These are phyloP conservation scores for Apostichopus japonicus DNA, from an alignment of 35 echinoderm and acorn worm species.

Conservation along the genomic window DNA sequence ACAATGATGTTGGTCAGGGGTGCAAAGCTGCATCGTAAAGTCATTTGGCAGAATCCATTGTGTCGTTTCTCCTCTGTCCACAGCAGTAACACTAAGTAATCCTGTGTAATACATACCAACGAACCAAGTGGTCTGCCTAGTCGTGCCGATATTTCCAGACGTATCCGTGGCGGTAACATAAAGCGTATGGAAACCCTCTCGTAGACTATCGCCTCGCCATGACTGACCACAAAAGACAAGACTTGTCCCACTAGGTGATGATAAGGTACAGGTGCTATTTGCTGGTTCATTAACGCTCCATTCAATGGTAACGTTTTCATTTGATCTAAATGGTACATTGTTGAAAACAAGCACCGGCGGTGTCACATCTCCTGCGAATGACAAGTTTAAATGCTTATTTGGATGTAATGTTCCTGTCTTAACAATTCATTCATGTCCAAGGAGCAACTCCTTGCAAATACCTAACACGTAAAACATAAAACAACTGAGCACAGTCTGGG, in stretches of 20 bases:
- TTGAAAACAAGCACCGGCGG: constrained; percentile 8
- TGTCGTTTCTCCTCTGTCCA: too few relatives aligned
- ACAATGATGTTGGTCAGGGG: too few relatives aligned
- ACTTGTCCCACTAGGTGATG: constrained; percentile 39
- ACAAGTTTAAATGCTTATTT: neutral
- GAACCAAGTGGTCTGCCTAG: constrained; percentile 28
- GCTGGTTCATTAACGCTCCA: constrained; percentile 14
- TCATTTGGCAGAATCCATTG: too few relatives aligned
- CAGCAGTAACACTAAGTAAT: too few relatives aligned
- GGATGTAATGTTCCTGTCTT: too few relatives aligned
- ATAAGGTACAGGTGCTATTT: constrained; percentile 16
- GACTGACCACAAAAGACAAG: neutral
- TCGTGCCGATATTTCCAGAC: constrained; percentile 14
- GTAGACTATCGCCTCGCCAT: neutral
- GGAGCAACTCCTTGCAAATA: too few relatives aligned
- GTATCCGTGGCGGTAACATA: constrained; percentile 39
- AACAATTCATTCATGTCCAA: too few relatives aligned
- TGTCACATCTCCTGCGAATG: constrained; percentile 36
- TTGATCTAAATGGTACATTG: constrained; percentile 23
- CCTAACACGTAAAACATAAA: too few relatives aligned
- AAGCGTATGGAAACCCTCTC: constrained; percentile 30
- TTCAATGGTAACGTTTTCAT: constrained; percentile 10
- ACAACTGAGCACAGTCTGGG: too few relatives aligned
- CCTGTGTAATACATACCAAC: constrained; percentile 12
- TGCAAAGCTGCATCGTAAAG: too few relatives aligned